These are phyloP conservation scores for Peribatodes rhomboidaria DNA, from an alignment of 2,888 invertebrate species.

Conservation along the genomic window DNA sequence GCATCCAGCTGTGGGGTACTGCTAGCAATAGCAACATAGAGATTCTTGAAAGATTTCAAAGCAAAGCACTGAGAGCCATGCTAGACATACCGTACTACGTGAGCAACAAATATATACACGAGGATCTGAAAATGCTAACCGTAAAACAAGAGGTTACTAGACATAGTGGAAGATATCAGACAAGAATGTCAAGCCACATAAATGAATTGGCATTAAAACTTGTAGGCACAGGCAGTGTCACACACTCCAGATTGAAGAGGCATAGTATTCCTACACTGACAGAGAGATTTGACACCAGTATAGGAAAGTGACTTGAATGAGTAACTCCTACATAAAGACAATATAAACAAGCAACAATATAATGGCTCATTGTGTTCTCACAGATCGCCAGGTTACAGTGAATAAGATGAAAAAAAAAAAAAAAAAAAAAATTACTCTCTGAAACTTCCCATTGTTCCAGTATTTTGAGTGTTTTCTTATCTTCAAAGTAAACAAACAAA, in stretches of 20 bases:
- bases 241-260: too few species aligned
- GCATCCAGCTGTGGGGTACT: neutral
- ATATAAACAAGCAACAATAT: too few species aligned
- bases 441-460: neutral
- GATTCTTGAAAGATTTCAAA: neutral
- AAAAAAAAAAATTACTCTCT: too few species aligned
- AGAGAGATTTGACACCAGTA: too few species aligned
- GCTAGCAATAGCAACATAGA: neutral
- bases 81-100: neutral
- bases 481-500: conserved; percentile 21
- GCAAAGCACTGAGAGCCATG: neutral
- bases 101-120: neutral
- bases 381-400: too few species aligned
- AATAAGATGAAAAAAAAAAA: too few species aligned
- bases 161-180: neutral
- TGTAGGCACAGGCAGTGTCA: too few species aligned
- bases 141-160: neutral
- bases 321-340: too few species aligned
- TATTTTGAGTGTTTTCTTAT: neutral
- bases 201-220: neutral
- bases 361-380: too few species aligned
- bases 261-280: too few species aligned
- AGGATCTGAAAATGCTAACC: neutral
- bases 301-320: too few species aligned
- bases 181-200: neutral